Percentiles rank a stretch among this genome's conserved stretches.
phyloP scores from a whole-genome alignment of 1,140 invertebrate genomes.

The Dryas iulia region DNA sequence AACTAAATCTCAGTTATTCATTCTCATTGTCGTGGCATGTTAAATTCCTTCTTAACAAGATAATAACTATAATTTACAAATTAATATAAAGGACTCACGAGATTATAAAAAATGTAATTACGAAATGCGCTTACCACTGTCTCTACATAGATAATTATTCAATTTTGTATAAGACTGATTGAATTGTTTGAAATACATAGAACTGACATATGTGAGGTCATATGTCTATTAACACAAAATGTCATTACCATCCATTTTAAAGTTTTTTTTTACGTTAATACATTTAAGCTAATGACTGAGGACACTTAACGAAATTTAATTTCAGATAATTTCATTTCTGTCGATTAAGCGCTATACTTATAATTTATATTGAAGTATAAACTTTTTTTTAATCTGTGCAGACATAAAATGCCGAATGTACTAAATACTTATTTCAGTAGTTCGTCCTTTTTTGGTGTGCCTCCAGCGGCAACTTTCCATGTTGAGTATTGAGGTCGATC shows the following conservation, averaged over 20 bases:
- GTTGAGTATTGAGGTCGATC: constrained; percentile 40
- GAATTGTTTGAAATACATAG: background rate
- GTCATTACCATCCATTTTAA: no score
- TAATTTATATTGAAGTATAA: background rate
- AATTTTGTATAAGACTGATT: background rate
- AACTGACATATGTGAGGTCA: background rate
- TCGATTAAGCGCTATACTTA: no score
- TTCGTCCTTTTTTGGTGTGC: constrained; percentile 34
- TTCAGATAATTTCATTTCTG: no score
- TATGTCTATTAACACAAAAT: no score
- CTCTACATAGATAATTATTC: background rate
- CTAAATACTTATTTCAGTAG: constrained; percentile 34
- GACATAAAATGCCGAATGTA: constrained; percentile 12
- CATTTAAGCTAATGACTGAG: no score
- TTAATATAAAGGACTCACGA: background rate
- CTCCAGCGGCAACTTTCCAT: constrained; percentile 41
- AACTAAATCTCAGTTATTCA: constrained; percentile 16
- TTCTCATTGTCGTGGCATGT: background rate
- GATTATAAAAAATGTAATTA: background rate
- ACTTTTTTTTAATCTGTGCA: background rate
- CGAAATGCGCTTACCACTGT: background rate
- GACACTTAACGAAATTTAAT: no score
- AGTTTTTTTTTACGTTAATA: no score
- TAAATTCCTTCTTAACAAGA: background rate
- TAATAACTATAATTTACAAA: background rate